phyloP scores from a whole-genome alignment of 1,140 invertebrate genomes.

The Globodera rostochiensis region DNA sequence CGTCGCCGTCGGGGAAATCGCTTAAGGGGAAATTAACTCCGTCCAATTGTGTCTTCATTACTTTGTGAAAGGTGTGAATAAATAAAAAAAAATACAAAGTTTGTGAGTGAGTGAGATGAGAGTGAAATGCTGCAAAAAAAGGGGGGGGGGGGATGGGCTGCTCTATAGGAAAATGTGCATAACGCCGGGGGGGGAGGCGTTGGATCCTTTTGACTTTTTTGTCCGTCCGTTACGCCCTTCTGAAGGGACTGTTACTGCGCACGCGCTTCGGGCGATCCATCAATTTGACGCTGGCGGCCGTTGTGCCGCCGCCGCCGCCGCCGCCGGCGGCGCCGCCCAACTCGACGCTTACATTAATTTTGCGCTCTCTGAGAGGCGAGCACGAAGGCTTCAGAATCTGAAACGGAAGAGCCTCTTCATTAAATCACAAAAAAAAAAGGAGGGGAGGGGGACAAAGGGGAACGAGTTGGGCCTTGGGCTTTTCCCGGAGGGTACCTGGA shows the following conservation, averaged over 20 bases:
- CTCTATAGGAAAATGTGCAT: no score
- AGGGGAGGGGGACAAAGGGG: no score
- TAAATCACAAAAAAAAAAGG: constrained; percentile 4
- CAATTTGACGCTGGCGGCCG: constrained; percentile 25
- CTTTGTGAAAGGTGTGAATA: not conserved
- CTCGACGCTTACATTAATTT: constrained; percentile 11
- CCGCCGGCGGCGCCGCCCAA: not conserved
- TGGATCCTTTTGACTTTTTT: not conserved
- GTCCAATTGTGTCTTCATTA: not conserved
- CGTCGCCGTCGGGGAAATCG: not conserved
- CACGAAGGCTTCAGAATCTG: constrained; percentile 47
- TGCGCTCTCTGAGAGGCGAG: constrained; percentile 39
- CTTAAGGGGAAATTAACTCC: not conserved
- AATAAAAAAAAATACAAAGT: not conserved
- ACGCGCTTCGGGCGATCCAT: constrained; percentile 19
- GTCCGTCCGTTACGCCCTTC: not conserved
- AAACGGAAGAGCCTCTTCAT: not conserved
- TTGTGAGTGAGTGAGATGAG: not conserved
- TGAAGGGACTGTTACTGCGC: constrained; percentile 22
- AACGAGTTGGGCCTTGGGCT: no score
- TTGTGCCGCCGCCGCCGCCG: not conserved
- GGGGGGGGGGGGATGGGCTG: not conserved
- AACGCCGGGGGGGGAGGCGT: not conserved
- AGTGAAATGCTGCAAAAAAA: not conserved
- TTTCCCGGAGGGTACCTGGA: no score